phyloP scores from a whole-genome alignment of 1,140 invertebrate species.

The Zeugodacus cucurbitae region DNA sequence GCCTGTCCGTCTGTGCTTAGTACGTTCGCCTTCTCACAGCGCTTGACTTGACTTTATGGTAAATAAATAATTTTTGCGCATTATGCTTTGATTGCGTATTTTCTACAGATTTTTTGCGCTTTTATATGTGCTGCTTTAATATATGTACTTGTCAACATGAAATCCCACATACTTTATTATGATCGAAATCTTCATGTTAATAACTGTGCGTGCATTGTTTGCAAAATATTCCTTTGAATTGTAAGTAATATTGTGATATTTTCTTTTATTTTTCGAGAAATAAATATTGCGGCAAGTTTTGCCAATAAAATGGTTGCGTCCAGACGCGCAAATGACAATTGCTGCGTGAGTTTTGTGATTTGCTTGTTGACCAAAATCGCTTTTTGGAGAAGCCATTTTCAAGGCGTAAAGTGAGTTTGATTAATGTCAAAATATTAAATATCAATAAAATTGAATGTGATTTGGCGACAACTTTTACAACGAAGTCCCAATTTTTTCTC shows the following conservation, averaged over 20 bases:
- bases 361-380: no score
- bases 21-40: neutral
- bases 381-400: no score
- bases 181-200: neutral
- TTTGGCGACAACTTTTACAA: no score
- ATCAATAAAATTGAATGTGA: no score
- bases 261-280: neutral
- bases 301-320: no score
- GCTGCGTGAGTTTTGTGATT: no score
- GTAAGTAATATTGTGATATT: neutral
- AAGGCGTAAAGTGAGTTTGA: no score
- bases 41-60: neutral
- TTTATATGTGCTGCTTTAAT: neutral
- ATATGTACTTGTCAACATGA: neutral
- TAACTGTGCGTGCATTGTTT: neutral
- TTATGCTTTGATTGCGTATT: conserved; percentile 13
- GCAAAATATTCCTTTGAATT: neutral
- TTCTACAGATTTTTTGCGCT: neutral
- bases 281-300: neutral
- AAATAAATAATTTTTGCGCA: conserved; percentile 21
- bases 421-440: no score
- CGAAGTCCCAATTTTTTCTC: no score
- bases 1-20: neutral
- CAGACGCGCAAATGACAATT: no score
- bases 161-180: neutral